These are phyloP conservation scores for Drosophila gunungcola DNA, from an alignment of 1,140 invertebrate genomes.

Conservation along the genomic window DNA sequence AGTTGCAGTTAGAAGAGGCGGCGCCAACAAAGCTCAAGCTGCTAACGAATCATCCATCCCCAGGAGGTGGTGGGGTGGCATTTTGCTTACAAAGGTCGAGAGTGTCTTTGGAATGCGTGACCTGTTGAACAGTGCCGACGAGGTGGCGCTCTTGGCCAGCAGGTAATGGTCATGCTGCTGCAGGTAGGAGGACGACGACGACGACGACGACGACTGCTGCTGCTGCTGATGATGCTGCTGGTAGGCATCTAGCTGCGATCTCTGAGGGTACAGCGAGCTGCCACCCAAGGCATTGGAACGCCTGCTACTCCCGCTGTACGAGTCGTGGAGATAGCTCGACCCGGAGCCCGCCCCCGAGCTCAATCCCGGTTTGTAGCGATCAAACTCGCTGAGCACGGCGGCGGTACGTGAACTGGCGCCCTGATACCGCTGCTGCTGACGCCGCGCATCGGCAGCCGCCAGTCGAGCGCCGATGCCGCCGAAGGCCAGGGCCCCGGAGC, in stretches of 20 bases:
- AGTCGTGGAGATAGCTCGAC: conserved; percentile 66
- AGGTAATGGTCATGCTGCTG: conserved; percentile 75
- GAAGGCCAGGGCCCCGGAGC: conserved; percentile 77
- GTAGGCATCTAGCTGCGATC: conserved; percentile 59
- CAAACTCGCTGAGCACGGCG: conserved; percentile 75
- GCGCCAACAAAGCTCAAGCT: conserved; percentile 56
- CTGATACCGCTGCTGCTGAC: conserved; percentile 71
- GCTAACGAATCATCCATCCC: conserved; percentile 28
- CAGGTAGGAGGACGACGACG: conserved; percentile 58
- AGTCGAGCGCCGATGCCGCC: conserved; percentile 79
- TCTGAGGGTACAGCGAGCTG: conserved; percentile 62
- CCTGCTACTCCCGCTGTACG: conserved; percentile 54
- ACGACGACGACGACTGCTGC: conserved; percentile 10
- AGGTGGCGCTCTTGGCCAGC: conserved; percentile 81
- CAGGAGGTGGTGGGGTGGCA: conserved; percentile 9
- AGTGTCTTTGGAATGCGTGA: conserved; percentile 85
- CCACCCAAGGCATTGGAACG: conserved; percentile 49
- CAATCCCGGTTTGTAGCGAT: conserved; percentile 57
- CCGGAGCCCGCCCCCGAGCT: conserved; percentile 36
- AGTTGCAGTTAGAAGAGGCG: conserved; percentile 40
- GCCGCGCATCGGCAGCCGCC: conserved; percentile 67
- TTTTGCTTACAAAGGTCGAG: conserved; percentile 84
- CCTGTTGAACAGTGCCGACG: conserved; percentile 81
- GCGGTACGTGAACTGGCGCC: conserved; percentile 74
- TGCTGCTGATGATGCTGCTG: conserved; percentile 54